These are phyloP conservation scores for Chaenocephalus aceratus DNA, from an alignment of 2,113 vertebrate species.

Conservation along the genomic window DNA sequence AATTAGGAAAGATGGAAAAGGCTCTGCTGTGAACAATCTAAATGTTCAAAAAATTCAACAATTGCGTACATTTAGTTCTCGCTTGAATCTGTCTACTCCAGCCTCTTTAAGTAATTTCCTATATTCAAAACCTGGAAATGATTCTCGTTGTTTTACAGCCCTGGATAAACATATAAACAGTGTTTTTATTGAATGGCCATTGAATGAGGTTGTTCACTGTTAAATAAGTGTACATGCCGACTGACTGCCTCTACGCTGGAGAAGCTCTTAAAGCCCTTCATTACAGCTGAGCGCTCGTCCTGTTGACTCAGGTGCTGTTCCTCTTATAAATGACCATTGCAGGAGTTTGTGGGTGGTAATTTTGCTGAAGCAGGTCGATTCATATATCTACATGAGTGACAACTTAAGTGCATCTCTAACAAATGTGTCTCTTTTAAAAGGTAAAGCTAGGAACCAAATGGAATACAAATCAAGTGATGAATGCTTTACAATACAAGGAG, in stretches of 20 bases:
- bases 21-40: neutral
- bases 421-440: slow-evolving; percentile 19
- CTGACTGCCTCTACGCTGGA: slow-evolving; percentile 67
- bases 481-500: slow-evolving; percentile 9
- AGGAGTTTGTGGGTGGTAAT: slow-evolving; percentile 67
- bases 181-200: neutral
- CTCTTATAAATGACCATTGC: slow-evolving; percentile 60
- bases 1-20: too few species aligned
- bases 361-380: slow-evolving; percentile 34
- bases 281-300: slow-evolving; percentile 47
- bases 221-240: slow-evolving; percentile 55
- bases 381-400: slow-evolving; percentile 59
- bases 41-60: neutral
- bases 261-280: slow-evolving; percentile 55
- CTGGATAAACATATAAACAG: neutral
- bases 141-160: neutral
- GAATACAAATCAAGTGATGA: slow-evolving; percentile 30
- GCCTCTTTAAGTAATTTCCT: neutral
- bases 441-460: slow-evolving; percentile 12
- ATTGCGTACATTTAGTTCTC: neutral
- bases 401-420: slow-evolving; percentile 46
- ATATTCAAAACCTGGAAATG: neutral
- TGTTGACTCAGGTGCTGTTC: slow-evolving; percentile 81
- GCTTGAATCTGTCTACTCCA: neutral
- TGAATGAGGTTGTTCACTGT: slow-evolving; percentile 24